Evolutionary conservation across 2,113 vertebrate genomes (phyloP), one percentile per base, ranked within the genome.

Genomic region (Ia io): DNA sequence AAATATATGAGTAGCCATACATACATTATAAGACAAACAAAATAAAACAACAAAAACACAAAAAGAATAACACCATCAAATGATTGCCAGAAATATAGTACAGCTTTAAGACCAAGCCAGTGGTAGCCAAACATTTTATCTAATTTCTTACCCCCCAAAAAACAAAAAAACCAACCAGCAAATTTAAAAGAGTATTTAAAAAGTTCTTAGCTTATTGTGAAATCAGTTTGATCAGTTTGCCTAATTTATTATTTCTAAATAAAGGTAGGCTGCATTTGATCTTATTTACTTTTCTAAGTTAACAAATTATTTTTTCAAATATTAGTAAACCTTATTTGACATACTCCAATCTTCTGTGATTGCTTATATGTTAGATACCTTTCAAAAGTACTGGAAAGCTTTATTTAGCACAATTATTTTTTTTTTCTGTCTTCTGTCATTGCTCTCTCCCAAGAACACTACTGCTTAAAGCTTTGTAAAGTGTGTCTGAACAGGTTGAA

Each of bases 401-500:
- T 90, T 37, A 49, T 35, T 95, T 71, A 70, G n/a, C 56, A 49
- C 22, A 71, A 49, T 71, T 74, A 30, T 53, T 87, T 91, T 87
- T 91, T 63, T 93, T 90, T 85, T 84, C 80, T 90, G 28, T 86
- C 51, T 53, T 84, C 76, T 74, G 30, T 44, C 82, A 70, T 69
- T 92, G 4, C 35, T 44, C 14, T 90, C 44, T 93, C 84, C 20
- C 40, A 53, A 76, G 40, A 96, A 78, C 2, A 35, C 47, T 42
- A 13, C 47, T 61, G 37, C 82, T 71, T 63, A 82, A 59, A 80
- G 44, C 12, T 80, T 67, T 96, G 84, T 53, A 63, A 91, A 93
- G 69, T 70, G 22, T 85, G 63, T 82, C 90, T 89, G 47, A 96
- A 63, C 30, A 96, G 65, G 89, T 77, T 95, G 47, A 92, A 87